phyloP scores from a whole-genome alignment of 2,113 vertebrate genomes.

The Ahaetulla prasina region DNA sequence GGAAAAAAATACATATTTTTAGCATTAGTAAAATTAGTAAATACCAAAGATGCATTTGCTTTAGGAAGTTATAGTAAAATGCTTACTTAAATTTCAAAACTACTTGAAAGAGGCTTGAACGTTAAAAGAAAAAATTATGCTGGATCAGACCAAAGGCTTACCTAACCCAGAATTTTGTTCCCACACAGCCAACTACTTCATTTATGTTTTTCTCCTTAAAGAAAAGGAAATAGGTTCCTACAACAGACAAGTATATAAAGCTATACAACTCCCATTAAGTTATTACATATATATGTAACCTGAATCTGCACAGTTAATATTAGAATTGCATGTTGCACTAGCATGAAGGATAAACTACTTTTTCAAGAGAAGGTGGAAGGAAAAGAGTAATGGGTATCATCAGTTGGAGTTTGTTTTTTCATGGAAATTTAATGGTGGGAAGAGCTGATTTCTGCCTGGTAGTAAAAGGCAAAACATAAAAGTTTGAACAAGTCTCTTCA shows the following conservation, averaged over 20 bases:
- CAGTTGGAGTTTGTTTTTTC: not conserved
- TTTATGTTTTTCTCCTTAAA: not conserved
- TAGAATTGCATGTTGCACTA: not conserved
- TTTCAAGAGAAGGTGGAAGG: not conserved
- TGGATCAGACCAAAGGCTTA: not conserved
- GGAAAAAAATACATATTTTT: slow-evolving; percentile 35
- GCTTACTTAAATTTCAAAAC: not conserved
- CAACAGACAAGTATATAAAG: not conserved
- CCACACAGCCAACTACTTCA: not conserved
- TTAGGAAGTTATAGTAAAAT: not conserved
- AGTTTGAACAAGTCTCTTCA: not conserved
- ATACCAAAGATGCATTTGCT: not conserved
- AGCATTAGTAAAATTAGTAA: not conserved
- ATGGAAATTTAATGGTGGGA: not conserved
- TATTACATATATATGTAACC: not conserved
- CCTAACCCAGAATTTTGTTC: not conserved
- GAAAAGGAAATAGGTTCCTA: not conserved
- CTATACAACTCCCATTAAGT: not conserved
- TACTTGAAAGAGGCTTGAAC: not conserved
- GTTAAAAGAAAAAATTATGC: not conserved
- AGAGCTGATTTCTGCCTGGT: not conserved
- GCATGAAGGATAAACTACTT: not conserved
- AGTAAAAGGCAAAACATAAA: not conserved
- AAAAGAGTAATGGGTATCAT: not conserved
- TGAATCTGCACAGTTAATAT: not conserved